Evolutionary conservation across 2,797 vertebrate species (phyloP).

Genomic region (Crossoptilon crossoptilon): DNA sequence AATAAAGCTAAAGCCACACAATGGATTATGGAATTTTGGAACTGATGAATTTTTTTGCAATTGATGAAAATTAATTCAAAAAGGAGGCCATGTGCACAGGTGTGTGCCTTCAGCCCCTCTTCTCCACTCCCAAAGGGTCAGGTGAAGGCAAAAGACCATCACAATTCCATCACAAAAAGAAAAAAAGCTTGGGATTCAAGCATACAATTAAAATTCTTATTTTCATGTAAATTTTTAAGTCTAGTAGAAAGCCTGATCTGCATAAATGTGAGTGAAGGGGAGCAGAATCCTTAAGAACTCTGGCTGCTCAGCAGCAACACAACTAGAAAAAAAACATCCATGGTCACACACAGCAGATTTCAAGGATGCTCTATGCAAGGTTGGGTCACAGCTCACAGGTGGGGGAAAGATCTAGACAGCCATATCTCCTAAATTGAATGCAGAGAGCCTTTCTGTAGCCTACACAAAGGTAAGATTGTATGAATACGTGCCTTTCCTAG

Average conservation of each 20-base stretch:
- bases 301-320: background rate
- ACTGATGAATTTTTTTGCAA: no score
- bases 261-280: background rate
- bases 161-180: background rate
- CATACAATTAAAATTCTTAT: background rate
- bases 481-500: background rate
- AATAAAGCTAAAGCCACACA: background rate
- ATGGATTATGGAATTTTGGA: background rate
- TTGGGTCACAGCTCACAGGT: rapidly evolving
- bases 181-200: background rate
- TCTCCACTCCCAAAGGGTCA: background rate
- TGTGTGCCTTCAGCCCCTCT: background rate
- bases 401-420: background rate
- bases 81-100: background rate
- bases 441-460: background rate
- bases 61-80: background rate
- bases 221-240: background rate
- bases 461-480: background rate
- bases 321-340: background rate
- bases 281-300: background rate
- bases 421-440: background rate
- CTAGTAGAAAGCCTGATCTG: background rate
- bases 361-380: background rate
- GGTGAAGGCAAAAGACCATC: background rate
- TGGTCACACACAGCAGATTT: background rate